Evolutionary conservation across 2,113 vertebrate genomes (phyloP), one percentile per base, ranked within the genome.

Genomic region (Synchiropus splendidus): DNA sequence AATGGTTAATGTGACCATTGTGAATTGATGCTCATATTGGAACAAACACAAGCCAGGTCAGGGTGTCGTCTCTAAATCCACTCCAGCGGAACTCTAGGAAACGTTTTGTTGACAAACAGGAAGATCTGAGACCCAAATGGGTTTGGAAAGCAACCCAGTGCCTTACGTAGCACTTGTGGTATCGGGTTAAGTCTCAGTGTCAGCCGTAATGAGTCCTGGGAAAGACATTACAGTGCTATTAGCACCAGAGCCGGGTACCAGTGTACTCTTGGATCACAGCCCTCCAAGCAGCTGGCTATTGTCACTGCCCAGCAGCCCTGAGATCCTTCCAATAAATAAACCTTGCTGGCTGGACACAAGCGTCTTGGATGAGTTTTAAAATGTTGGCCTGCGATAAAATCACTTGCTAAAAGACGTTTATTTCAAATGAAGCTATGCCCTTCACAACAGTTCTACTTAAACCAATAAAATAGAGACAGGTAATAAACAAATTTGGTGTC

Each of bases 21-120:
- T n/a, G n/a, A n/a, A n/a, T n/a, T n/a, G n/a, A n/a, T n/a, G n/a
- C 45, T 62, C 37, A 27, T 8, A 27, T 27, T 27, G 21, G 8
- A 27, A 27, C 21, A 27, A 27, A 27, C 21, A 27, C 21, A 4
- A 27, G 4, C 4, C 4, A 27, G 21, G 21, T 27, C 21, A 8
- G 21, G 21, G n/a, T n/a, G n/a, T n/a, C n/a, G n/a, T 27, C 21
- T 27, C 21, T 27, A 8, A 62, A 54, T 52, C 61, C 67, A 44
- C 50, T 12, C 46, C 45, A 53, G 50, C 36, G 21, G 61, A 55
- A 48, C 72, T 53, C 45, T 43, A 41, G 63, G 66, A 58, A 61
- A 64, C 42, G 51, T 51, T 72, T 52, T 81, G 68, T 81, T 82
- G 79, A 84, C 80, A 79, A 84, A 83, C 78, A 84, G 68, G 62